phyloP scores from a whole-genome alignment of 2,113 vertebrate genomes.

The Cyanoramphus novaezelandiae region DNA sequence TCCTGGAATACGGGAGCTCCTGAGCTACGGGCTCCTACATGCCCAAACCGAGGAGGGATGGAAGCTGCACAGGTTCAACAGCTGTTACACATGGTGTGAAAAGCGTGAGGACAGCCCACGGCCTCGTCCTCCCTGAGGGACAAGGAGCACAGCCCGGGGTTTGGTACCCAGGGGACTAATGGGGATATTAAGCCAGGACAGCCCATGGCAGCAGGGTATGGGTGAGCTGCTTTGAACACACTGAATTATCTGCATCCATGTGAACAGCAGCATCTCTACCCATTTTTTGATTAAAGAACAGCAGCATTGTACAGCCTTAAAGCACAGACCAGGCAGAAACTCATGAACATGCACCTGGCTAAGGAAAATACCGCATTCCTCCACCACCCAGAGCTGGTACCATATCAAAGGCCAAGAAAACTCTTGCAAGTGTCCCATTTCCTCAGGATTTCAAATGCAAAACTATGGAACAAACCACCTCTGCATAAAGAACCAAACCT shows the following conservation, averaged over 20 bases:
- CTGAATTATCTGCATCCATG: background rate
- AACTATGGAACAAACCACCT: background rate
- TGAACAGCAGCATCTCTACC: background rate
- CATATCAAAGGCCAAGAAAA: background rate
- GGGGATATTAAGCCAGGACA: background rate
- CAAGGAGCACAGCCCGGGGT: background rate
- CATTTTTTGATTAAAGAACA: background rate
- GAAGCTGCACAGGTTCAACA: background rate
- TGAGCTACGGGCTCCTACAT: background rate
- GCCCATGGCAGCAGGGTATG: fast-evolving
- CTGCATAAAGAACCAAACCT: background rate
- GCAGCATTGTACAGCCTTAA: background rate
- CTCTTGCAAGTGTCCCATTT: background rate
- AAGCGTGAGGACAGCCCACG: fast-evolving
- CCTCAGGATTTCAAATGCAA: background rate
- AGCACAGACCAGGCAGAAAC: background rate
- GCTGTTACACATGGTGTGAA: fast-evolving
- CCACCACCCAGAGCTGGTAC: background rate
- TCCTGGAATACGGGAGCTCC: background rate
- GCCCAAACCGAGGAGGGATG: background rate
- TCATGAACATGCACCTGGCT: fast-evolving
- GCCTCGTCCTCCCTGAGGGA: background rate
- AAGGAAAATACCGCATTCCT: background rate
- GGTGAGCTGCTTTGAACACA: background rate
- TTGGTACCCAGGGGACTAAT: background rate